Conservation (phyloP, 2,113 vertebrate species). For the Carassius gibelio region DNA sequence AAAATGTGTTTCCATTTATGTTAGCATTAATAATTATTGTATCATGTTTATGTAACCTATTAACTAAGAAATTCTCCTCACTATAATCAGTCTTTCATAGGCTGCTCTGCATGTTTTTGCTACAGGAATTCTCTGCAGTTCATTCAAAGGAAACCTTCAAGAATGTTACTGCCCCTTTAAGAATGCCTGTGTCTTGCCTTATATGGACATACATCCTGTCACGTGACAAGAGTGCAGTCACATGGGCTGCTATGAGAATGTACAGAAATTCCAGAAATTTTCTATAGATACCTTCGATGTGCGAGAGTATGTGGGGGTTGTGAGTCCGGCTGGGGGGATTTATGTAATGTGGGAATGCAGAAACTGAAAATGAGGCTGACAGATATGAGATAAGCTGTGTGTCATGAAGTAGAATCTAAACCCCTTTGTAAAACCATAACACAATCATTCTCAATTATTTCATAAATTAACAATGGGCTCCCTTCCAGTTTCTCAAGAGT, state of each 20-base stretch:
- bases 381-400: slow-evolving; percentile 46
- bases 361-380: slow-evolving; percentile 64
- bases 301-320: slow-evolving; percentile 59
- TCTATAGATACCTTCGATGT: slow-evolving; percentile 65
- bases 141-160: slow-evolving; percentile 55
- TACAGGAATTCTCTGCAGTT: slow-evolving; percentile 58
- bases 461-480: slow-evolving; percentile 61
- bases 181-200: slow-evolving; percentile 73
- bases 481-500: slow-evolving; percentile 55
- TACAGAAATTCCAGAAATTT: slow-evolving; percentile 76
- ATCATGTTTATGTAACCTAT: not conserved
- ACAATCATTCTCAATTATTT: slow-evolving; percentile 52
- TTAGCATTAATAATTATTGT: not conserved
- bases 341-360: slow-evolving; percentile 67
- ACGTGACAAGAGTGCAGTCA: slow-evolving; percentile 76
- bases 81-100: slow-evolving; percentile 28
- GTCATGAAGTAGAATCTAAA: slow-evolving; percentile 47
- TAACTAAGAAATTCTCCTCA: not conserved
- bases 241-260: slow-evolving; percentile 73
- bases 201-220: slow-evolving; percentile 78
- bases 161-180: slow-evolving; percentile 73
- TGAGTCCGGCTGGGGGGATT: slow-evolving; percentile 66
- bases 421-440: slow-evolving; percentile 50
- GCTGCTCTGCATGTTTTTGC: slow-evolving; percentile 31
- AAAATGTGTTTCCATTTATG: not conserved